Base-by-base conservation (phyloP, 2,113 vertebrate genomes). In the Passer montanus region DNA sequence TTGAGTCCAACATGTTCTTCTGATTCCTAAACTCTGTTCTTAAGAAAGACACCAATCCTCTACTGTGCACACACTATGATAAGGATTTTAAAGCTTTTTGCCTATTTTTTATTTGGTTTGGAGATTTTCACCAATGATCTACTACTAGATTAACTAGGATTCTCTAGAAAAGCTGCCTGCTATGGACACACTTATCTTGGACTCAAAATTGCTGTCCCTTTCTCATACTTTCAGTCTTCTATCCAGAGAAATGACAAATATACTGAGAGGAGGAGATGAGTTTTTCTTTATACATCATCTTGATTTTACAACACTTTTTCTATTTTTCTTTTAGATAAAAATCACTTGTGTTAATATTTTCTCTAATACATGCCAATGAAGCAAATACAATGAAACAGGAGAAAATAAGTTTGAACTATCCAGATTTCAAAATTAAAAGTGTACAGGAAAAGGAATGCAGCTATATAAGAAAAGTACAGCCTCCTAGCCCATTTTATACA, bases 51-150 rank as follows among this genome's bases (percentile, higher is more conserved):
- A 6, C 7, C 28, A 30, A 21, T 62, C 15, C 10, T 75, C 10
- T 11, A 19, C 59, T 46, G 6, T 3, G 14, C 13, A 58, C 7
- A n/a, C 0, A 1, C 13, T 39, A 9, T 9, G 5, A 18, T 24
- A 67, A 53, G 16, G 6, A 37, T 9, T 39, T 62, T 35, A 56
- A 60, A 85, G 35, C 17, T 69, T 84, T 81, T 53, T n/a, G 12
- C 7, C 24, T 49, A 20, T 62, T 94, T 62, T 44, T 30, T 52
- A 24, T 24, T 64, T 52, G 5, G 27, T 33, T 72, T 55, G 17
- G 13, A 37, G 30, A 64, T 72, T 84, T 82, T 37, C 28, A 49
- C 18, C 10, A 44, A 16, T 35, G 16, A 76, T 43, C 10, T 14
- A 18, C 24, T 60, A 69, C 23, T 30, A 62, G 44, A 28, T n/a